Base-by-base conservation (phyloP, 2,113 vertebrate species). In the Motacilla tschutschensis region DNA sequence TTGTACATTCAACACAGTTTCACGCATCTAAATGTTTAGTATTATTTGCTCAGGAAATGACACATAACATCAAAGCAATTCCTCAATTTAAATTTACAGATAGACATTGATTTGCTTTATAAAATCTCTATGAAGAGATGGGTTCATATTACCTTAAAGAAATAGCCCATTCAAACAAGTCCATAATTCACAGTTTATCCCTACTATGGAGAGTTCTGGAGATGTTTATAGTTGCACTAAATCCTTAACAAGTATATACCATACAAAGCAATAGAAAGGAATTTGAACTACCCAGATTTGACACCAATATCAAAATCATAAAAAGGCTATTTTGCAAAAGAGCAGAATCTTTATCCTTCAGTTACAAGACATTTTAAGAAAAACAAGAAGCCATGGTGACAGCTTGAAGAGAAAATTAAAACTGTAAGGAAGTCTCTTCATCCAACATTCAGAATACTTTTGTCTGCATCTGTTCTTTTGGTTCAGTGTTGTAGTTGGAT, bases 181-280 rank as follows among this genome's bases (percentile, higher is more conserved):
- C 78, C 22, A 64, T 92, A 93, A 92, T 86, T 94, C 88, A 93
- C 54, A 59, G 47, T 91, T 89, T 88, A 82, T 89, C 85, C 74
- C 67, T 70, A 17, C 90, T 82, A 3, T 12, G 25, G 89, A 88
- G 90, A 91, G 74, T 86, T 86, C 83, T 82, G 78, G 44, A 81
- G 64, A 88, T 93, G 71, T 90, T 93, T 94, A 90, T 48, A 87
- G 85, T 89, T 88, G 81, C 64, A 94, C 86, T 92, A 94, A 95
- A 95, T 93, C 86, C 81, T 94, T 86, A 88, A 88, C 74, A 88
- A 86, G 83, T 79, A 91, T 33, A 55, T 38, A 86, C 31, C 75
- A 86, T 16, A 84, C 28, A 55, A 66, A 75, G 78, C 43, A 79
- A 83, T 59, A 89, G 87, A 93, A 89, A 91, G 63, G 58, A 84